Conservation (phyloP, 37 sponge, comb jelly and placozoan genomes). For the Eunapius fragilis region DNA sequence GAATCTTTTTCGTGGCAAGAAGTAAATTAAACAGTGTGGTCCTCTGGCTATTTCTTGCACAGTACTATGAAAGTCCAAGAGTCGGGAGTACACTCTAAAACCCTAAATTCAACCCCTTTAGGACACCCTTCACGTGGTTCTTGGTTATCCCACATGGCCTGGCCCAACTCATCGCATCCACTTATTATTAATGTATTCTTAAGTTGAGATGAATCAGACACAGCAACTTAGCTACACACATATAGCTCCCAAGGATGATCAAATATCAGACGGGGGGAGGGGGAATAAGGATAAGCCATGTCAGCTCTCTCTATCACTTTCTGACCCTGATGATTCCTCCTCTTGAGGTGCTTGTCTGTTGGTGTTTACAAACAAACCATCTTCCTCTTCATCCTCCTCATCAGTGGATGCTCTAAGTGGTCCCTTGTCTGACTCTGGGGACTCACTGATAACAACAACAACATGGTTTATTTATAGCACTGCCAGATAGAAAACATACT, state of each 20-base stretch:
- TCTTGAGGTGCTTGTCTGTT: slow-evolving; percentile 47
- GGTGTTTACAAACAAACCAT: slow-evolving; percentile 76
- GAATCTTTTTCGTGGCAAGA: too few species aligned
- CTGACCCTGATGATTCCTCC: neutral
- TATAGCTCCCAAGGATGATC: neutral
- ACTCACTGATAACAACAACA: neutral
- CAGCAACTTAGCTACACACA: neutral
- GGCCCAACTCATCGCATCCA: too few species aligned
- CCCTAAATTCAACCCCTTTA: too few species aligned
- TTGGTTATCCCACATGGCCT: too few species aligned
- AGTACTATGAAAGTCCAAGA: too few species aligned
- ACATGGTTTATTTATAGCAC: neutral
- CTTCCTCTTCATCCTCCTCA: slow-evolving; percentile 37
- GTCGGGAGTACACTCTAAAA: too few species aligned
- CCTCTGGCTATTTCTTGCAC: too few species aligned
- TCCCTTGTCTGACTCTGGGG: neutral
- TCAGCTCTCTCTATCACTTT: neutral
- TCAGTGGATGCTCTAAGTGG: neutral
- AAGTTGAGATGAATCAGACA: too few species aligned
- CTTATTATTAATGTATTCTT: too few species aligned
- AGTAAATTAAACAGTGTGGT: too few species aligned
- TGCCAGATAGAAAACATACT: neutral
- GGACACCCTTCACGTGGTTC: too few species aligned
- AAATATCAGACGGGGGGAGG: neutral
- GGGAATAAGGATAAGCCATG: neutral